phyloP scores from a whole-genome alignment of 2,888 invertebrate genomes.

The Magallana nippona region DNA sequence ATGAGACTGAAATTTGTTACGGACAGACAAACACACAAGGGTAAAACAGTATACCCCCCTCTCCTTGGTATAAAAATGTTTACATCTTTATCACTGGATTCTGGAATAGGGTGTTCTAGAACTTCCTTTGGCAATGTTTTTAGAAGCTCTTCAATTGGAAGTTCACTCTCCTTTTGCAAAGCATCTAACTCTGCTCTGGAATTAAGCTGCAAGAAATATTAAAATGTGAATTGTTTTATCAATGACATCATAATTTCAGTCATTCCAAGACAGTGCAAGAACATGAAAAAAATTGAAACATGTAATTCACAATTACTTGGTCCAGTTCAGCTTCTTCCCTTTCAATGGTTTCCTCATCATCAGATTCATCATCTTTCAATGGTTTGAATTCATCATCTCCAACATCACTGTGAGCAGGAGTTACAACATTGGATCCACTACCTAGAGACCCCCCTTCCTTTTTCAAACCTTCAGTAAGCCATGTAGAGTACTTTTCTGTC shows the following conservation, averaged over 20 bases:
- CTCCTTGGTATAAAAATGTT: too few species aligned
- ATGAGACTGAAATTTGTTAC: too few species aligned
- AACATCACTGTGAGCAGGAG: constrained; percentile 64
- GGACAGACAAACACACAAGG: constrained; percentile 35
- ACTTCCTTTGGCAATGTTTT: constrained; percentile 90
- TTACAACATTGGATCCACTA: constrained; percentile 57
- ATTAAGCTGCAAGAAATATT: constrained; percentile 52
- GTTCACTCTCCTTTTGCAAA: constrained; percentile 92
- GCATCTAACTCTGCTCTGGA: constrained; percentile 87
- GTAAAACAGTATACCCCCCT: too few species aligned
- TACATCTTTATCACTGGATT: constrained; percentile 50
- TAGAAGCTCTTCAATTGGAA: constrained; percentile 92
- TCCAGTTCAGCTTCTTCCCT: constrained; percentile 84
- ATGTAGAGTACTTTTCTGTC: constrained; percentile 94
- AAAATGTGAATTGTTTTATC: background rate
- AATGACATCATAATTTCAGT: background rate
- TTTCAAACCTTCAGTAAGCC: constrained; percentile 78
- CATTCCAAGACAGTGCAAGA: background rate
- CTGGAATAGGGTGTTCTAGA: constrained; percentile 81
- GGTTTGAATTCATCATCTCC: constrained; percentile 90
- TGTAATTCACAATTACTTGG: constrained; percentile 77
- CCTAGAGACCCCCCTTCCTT: constrained; percentile 58
- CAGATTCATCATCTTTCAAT: constrained; percentile 83
- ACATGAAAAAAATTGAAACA: background rate
- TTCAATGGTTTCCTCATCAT: constrained; percentile 95